Conservation (phyloP, 2,888 invertebrate species). For the Cerastoderma edule region DNA sequence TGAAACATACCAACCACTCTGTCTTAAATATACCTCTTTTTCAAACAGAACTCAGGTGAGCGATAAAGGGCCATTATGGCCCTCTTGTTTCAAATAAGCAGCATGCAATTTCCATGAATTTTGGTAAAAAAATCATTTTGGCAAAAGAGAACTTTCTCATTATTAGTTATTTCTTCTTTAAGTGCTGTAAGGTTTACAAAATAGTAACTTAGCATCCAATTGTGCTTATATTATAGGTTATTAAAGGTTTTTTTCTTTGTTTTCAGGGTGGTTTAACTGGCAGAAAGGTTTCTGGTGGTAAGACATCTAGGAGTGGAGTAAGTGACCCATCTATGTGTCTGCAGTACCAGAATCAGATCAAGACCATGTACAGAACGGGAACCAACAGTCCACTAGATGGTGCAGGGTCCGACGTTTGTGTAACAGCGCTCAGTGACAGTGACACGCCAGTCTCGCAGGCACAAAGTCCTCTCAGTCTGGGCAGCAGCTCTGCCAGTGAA, state of each 20-base stretch:
- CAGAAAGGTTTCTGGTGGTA: slow-evolving; percentile 49
- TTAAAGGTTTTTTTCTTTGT: slow-evolving; percentile 1
- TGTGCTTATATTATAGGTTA: neutral
- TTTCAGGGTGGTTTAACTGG: slow-evolving; percentile 70
- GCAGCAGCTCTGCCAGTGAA: slow-evolving; percentile 56
- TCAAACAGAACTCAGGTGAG: too few species aligned
- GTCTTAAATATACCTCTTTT: too few species aligned
- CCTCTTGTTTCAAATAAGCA: too few species aligned
- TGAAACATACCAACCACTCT: too few species aligned
- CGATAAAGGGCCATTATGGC: too few species aligned
- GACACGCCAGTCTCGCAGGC: slow-evolving; percentile 52
- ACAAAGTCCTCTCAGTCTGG: slow-evolving; percentile 43
- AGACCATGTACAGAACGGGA: slow-evolving; percentile 70
- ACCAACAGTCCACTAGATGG: slow-evolving; percentile 49
- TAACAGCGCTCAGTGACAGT: slow-evolving; percentile 64
- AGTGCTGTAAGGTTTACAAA: too few species aligned
- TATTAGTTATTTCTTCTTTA: neutral
- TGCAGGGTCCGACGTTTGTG: slow-evolving; percentile 45
- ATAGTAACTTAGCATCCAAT: neutral
- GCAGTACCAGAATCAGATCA: slow-evolving; percentile 76
- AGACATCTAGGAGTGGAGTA: slow-evolving; percentile 41
- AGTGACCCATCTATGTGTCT: slow-evolving; percentile 75
- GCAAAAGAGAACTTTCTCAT: neutral
- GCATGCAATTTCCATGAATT: too few species aligned
- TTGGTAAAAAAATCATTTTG: too few species aligned